Conservation (phyloP, 1,140 invertebrate genomes). For the Apolygus lucorum region DNA sequence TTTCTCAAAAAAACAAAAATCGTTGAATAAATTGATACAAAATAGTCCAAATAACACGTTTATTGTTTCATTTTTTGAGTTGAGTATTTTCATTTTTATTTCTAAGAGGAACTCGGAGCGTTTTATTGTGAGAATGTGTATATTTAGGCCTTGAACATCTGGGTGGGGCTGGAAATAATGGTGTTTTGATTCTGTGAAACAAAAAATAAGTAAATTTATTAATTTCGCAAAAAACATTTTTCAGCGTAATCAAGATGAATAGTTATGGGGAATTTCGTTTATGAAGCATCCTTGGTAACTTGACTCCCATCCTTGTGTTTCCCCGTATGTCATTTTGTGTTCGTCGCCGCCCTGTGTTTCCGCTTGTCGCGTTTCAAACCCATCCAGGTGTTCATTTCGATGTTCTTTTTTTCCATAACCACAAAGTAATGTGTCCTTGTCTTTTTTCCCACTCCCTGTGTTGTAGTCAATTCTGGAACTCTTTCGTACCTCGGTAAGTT, state of each 20-base stretch:
- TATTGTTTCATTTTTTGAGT: slow-evolving; percentile 16
- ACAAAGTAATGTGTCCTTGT: slow-evolving; percentile 34
- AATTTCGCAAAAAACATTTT: neutral
- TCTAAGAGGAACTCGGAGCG: slow-evolving; percentile 24
- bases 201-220: neutral
- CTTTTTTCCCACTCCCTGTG: slow-evolving; percentile 37
- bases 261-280: no score
- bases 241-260: no score
- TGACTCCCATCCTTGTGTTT: no score
- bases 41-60: neutral
- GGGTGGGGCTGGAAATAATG: slow-evolving; percentile 6
- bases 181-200: no score
- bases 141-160: slow-evolving; percentile 27
- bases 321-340: neutral
- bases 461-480: slow-evolving; percentile 92
- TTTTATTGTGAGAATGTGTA: slow-evolving; percentile 25
- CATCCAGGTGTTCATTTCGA: slow-evolving; percentile 27
- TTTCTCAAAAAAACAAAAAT: neutral
- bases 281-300: no score
- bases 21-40: neutral
- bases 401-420: slow-evolving; percentile 31
- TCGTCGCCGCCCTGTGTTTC: neutral
- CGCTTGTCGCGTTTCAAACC: no score
- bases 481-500: slow-evolving; percentile 94
- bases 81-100: slow-evolving; percentile 8